Evolutionary conservation across 2,113 vertebrate species (phyloP).

Genomic region (Excalfactoria chinensis): DNA sequence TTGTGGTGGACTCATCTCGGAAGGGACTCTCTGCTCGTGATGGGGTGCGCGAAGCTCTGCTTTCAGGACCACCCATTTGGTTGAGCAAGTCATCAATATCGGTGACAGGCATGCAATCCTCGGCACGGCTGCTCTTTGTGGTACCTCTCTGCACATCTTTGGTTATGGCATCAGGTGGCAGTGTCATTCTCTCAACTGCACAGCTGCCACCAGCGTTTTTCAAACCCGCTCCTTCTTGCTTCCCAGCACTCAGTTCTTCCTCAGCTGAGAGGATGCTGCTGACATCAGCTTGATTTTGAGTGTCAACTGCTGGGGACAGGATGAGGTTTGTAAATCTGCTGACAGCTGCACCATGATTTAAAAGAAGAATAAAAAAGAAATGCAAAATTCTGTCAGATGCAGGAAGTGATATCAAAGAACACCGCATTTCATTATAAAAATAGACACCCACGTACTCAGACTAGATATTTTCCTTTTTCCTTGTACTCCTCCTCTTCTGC

Average conservation of each 20-base stretch:
- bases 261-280: neutral
- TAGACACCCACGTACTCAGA: neutral
- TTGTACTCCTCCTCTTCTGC: neutral
- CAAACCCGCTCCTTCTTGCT: slow-evolving; percentile 10
- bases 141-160: neutral
- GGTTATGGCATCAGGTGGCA: neutral
- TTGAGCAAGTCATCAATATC: slow-evolving; percentile 77
- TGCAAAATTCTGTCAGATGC: neutral
- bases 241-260: slow-evolving; percentile 13
- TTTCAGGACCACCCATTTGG: slow-evolving; percentile 55
- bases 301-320: slow-evolving; percentile 72
- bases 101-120: slow-evolving; percentile 52
- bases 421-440: neutral
- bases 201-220: neutral
- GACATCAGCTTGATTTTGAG: slow-evolving; percentile 32
- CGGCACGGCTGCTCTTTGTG: neutral
- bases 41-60: neutral
- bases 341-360: slow-evolving; percentile 75
- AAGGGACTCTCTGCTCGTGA: neutral
- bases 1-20: slow-evolving; percentile 16
- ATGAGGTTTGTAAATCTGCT: slow-evolving; percentile 78
- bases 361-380: neutral
- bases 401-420: neutral
- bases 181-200: neutral
- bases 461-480: neutral